Evolutionary conservation across 30 jellyfish, hydroid and myxozoan species (phyloP), one percentile per base, ranked within the genome.

Genomic region (Hydractinia echinata): DNA sequence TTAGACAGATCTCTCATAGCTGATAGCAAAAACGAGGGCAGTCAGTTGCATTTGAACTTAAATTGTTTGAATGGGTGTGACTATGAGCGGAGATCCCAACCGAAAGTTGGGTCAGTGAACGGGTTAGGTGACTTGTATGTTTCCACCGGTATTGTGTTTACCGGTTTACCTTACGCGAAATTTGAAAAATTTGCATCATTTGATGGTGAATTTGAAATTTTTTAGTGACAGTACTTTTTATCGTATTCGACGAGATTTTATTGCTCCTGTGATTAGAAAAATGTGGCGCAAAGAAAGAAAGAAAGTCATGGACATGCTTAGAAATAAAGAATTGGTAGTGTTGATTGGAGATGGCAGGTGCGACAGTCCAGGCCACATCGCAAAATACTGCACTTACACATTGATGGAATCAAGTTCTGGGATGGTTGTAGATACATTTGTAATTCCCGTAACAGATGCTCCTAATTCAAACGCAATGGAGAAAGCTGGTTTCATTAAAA

Each of bases 241-340:
- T 62, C 73, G 73, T 15, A 62, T 62, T 5, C 16, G 73, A 71
- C 20, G 61, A 71, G 61, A 71, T 71, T 71, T 71, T 51, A 71
- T 71, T 15, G 5, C 61, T 71, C 81, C 81, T 18, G 81, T 50
- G 7, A 50, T 71, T 8, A 71, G 61, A 71, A 39, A 71, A 71
- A 71, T 20, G 81, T 71, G 81, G 81, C 55, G 61, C 14, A 20
- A 39, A 51, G 81, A 71, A 50, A 39, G 81, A 21, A 71, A 50
- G 55, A 39, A 58, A 51, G 72, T 71, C 5, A 14, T 71, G 81
- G 7, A 58, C 15, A 4, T 71, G 61, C 16, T 71, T 30, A 62
- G 30, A 62, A 62, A 5, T 39, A 62, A 62, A 10, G 73, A 62
- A 15, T 6, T 62, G 16, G 73, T 62, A 15, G 73, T 62, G 10